Base-by-base conservation (phyloP, 2,113 vertebrate species). In the Tringa solitaria region DNA sequence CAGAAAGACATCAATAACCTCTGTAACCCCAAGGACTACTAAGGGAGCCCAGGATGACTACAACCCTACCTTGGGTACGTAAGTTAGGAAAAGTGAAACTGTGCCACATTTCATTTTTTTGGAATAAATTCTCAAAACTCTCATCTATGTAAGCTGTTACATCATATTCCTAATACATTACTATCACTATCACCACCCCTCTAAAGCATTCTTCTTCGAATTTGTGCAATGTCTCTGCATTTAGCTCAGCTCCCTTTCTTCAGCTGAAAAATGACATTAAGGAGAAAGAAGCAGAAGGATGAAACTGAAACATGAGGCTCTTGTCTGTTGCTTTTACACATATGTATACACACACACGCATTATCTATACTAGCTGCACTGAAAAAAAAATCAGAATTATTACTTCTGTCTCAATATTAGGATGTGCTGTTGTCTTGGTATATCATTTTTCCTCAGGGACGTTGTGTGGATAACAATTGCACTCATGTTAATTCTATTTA, bases 401-500 rank as follows among this genome's bases (percentile, higher is more conserved):
- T 93, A 93, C 50, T 35, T 56, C 59, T 78, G 57, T 37, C 73
- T 75, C 65, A 74, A 18, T 35, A 51, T 33, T 60, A 91, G 76
- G n/a, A 64, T 57, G n/a, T 30, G 33, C 50, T 76, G 41, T 37
- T 86, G 63, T 81, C 65, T 56, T n/a, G 32, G 53, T 72, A 81
- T 83, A 79, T 75, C 41, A 84, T 53, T 91, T 75, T 56, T 79
- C 91, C 93, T 67, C 46, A 10, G 76, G 80, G 87, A 83, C 2
- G 0, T 22, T 43, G 70, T n/a, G 56, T 14, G 33, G 79, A 28
- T 90, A 83, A 83, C 72, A 86, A 68, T 63, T 90, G 37, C 4
- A 10, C 39, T 87, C 64, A 69, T 64, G 76, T 76, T 94, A 94
- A 94, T 90, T 93, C 46, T 72, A 75, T 92, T 94, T 86, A 96